Evolutionary conservation across 2,888 invertebrate genomes (phyloP).

Genomic region (Bursaphelenchus okinawaensis): DNA sequence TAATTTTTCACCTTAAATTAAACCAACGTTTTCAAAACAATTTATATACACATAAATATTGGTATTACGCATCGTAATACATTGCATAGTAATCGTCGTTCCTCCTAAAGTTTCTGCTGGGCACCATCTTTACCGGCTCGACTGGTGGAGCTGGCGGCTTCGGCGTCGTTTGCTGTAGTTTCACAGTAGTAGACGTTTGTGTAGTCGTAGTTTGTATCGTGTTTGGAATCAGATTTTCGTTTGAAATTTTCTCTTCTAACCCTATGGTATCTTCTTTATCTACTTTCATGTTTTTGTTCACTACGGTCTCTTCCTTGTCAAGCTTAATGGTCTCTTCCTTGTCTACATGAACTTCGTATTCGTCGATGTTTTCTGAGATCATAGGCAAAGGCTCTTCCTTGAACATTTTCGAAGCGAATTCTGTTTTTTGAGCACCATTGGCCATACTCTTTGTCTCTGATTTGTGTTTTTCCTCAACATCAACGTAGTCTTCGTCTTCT

Average conservation of each 20-base stretch:
- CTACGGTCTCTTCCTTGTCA: conserved; percentile 3
- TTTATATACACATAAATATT: background rate
- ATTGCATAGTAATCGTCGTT: conserved; percentile 54
- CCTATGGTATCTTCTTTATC: too few relatives aligned
- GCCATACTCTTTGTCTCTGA: background rate
- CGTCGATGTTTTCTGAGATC: conserved; percentile 33
- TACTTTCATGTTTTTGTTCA: too few relatives aligned
- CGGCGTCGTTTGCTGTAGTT: background rate
- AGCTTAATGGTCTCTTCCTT: conserved; percentile 1
- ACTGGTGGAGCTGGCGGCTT: background rate
- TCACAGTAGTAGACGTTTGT: background rate
- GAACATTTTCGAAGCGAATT: conserved; percentile 1
- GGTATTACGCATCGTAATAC: conserved; percentile 47
- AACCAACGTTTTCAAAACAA: too few relatives aligned
- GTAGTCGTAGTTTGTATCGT: background rate
- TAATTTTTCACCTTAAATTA: too few relatives aligned
- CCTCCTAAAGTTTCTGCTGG: conserved; percentile 42
- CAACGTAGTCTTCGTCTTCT: conserved; percentile 25
- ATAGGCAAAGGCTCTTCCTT: conserved; percentile 30
- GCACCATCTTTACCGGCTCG: background rate
- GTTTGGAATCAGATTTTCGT: background rate
- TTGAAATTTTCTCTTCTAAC: too few relatives aligned
- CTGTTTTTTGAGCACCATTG: background rate
- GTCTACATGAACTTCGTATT: conserved; percentile 1
- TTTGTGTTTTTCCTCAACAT: conserved; percentile 21